Conservation (phyloP, 2,113 vertebrate genomes). For the Gymnobelideus leadbeateri region DNA sequence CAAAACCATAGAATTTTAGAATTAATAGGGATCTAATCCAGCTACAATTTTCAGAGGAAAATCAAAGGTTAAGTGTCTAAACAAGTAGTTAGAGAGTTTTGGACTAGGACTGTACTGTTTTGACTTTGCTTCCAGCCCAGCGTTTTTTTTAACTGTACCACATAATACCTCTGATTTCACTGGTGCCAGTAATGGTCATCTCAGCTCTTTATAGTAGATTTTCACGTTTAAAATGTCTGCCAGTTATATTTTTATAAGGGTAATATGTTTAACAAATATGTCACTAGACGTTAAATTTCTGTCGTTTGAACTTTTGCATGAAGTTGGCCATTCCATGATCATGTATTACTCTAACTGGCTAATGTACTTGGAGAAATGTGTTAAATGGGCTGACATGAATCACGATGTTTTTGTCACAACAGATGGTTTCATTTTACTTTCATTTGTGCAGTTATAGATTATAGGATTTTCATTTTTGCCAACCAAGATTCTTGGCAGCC, state of each 20-base stretch:
- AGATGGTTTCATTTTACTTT: constrained; percentile 73
- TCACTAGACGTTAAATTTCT: constrained; percentile 35
- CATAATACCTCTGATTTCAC: background rate
- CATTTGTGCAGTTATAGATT: constrained; percentile 72
- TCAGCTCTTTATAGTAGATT: background rate
- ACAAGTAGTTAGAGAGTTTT: background rate
- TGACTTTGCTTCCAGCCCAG: background rate
- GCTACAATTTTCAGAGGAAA: background rate
- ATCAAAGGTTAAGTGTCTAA: background rate
- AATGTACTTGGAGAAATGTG: constrained; percentile 54
- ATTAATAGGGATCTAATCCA: background rate
- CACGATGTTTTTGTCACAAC: constrained; percentile 68
- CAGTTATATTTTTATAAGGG: background rate
- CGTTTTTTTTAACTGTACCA: background rate
- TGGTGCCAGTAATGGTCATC: background rate
- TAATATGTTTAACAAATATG: constrained; percentile 9
- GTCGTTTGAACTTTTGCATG: constrained; percentile 6
- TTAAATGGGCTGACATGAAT: constrained; percentile 48
- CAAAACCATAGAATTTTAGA: background rate
- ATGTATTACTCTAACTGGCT: constrained; percentile 32
- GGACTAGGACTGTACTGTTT: background rate
- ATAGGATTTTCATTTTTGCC: constrained; percentile 61
- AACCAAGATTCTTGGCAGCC: constrained; percentile 66
- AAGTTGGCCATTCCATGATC: constrained; percentile 30
- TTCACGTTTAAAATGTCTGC: background rate